Evolutionary conservation across 2,797 vertebrate species (phyloP).

Genomic region (Crax fasciolata): DNA sequence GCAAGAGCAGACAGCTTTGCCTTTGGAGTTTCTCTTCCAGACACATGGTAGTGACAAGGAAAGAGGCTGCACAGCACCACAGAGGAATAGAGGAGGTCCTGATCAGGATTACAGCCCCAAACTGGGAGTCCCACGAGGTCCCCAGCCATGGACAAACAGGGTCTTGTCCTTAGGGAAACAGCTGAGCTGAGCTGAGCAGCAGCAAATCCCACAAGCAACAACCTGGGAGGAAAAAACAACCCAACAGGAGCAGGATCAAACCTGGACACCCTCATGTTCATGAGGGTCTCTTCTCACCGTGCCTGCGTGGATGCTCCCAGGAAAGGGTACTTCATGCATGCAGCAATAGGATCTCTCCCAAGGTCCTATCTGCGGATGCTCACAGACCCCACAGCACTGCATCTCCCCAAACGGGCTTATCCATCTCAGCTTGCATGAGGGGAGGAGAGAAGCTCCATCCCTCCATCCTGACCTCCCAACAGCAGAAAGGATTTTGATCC

Average conservation of each 20-base stretch:
- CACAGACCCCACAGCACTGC: rapidly evolving
- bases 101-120: not conserved
- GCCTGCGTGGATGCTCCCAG: not conserved
- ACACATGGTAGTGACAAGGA: not conserved
- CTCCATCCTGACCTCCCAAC: not conserved
- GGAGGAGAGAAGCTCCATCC: not conserved
- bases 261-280: rapidly evolving
- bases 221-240: not conserved
- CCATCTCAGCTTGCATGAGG: not conserved
- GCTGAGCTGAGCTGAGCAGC: not conserved
- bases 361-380: not conserved
- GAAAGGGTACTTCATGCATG: not conserved
- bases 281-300: not conserved
- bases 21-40: not conserved
- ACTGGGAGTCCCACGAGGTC: not conserved
- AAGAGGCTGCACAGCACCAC: not conserved
- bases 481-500: not conserved
- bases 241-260: not conserved
- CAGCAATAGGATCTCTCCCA: not conserved
- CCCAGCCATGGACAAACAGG: rapidly evolving
- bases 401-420: not conserved
- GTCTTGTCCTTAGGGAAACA: not conserved
- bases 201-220: not conserved
- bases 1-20: not conserved
- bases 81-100: not conserved